A percentile compares a stretch with the other conserved stretches of the same genome.
These are phyloP conservation scores for Astreopora myriophthalma DNA, from an alignment of 64 coral and sea anemone species.

Conservation along the genomic window DNA sequence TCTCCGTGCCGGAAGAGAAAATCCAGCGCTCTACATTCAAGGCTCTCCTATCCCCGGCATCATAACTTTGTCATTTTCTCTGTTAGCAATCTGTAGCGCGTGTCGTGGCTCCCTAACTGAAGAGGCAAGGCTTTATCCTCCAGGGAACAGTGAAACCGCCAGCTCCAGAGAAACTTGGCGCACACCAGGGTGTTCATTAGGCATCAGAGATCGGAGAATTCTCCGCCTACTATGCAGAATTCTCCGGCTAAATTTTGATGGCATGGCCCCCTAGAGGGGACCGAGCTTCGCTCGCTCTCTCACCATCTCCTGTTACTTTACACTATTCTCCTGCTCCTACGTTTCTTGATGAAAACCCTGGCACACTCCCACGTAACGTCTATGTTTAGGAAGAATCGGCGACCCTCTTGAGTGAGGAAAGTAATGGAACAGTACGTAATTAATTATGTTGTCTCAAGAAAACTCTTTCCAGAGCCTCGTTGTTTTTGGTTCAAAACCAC, in stretches of 20 bases:
- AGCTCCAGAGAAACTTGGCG: not conserved
- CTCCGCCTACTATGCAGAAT: too few relatives aligned
- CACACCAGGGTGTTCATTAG: too few relatives aligned
- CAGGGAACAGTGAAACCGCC: not conserved
- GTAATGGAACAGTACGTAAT: not conserved
- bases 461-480: too few relatives aligned
- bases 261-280: too few relatives aligned
- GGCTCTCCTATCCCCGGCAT: not conserved
- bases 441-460: not conserved
- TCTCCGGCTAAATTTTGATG: too few relatives aligned
- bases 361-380: not conserved
- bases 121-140: not conserved
- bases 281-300: too few relatives aligned
- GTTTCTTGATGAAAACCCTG: too few relatives aligned
- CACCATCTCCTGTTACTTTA: too few relatives aligned
- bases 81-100: not conserved
- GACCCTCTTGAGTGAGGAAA: not conserved
- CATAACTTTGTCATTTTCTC: not conserved
- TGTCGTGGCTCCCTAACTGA: not conserved
- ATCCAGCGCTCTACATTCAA: not conserved
- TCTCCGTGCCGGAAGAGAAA: not conserved
- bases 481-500: too few relatives aligned
- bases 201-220: too few relatives aligned
- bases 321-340: too few relatives aligned
- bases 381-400: slow-evolving; percentile 7